These are phyloP conservation scores for Hybos culiciformis DNA, from an alignment of 2,888 invertebrate genomes.

Conservation along the genomic window DNA sequence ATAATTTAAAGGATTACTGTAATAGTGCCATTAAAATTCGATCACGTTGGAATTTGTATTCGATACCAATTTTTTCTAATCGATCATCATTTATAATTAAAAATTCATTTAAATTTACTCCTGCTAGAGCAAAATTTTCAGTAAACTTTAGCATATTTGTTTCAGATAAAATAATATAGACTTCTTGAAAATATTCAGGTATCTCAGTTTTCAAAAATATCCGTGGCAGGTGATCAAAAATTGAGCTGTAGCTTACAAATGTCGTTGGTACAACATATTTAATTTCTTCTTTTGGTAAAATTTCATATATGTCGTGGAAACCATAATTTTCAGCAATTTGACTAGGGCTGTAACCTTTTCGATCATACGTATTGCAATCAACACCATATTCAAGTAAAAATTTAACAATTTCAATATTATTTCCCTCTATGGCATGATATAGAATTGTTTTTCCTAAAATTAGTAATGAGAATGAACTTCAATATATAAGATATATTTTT, in stretches of 20 bases:
- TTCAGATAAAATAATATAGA: conserved; percentile 23
- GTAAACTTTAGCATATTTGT: conserved; percentile 22
- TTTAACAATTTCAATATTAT: conserved; percentile 26
- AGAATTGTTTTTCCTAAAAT: conserved; percentile 27
- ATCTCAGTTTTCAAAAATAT: conserved; percentile 30
- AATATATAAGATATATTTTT: too few species aligned
- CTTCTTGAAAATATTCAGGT: conserved; percentile 34
- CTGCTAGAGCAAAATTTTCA: conserved; percentile 25
- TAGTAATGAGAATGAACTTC: too few species aligned
- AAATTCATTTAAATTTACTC: conserved; percentile 25
- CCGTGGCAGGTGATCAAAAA: conserved; percentile 30
- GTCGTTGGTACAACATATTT: conserved; percentile 24
- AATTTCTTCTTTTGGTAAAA: conserved; percentile 22
- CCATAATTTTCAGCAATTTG: conserved; percentile 30
- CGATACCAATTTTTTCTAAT: conserved; percentile 25
- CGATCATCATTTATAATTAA: conserved; percentile 25
- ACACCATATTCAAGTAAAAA: conserved; percentile 26
- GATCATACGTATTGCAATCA: conserved; percentile 22
- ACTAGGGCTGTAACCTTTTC: conserved; percentile 28
- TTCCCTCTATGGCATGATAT: conserved; percentile 32
- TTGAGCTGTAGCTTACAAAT: conserved; percentile 25
- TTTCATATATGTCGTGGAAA: conserved; percentile 26
- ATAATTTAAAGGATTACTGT: conserved; percentile 22
- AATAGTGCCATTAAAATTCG: conserved; percentile 28
- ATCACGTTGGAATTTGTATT: conserved; percentile 25